Evolutionary conservation across 2,113 vertebrate species (phyloP).

Genomic region (Corythornis vintsioides): DNA sequence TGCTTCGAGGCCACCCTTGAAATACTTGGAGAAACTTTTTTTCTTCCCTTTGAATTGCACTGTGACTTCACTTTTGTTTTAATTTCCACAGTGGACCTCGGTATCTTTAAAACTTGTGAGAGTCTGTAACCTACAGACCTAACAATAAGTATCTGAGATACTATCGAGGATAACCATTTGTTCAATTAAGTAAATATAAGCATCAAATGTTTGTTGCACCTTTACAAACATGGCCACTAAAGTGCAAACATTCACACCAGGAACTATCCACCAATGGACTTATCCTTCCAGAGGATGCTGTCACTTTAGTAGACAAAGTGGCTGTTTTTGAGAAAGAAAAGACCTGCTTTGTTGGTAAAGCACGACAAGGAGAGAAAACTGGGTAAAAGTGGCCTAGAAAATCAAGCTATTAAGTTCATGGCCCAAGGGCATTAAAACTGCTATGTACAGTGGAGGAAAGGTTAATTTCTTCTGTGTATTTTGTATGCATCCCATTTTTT

Average conservation of each 20-base stretch:
- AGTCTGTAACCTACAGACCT: background rate
- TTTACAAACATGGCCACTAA: background rate
- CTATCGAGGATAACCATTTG: background rate
- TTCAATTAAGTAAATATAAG: background rate
- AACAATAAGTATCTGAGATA: background rate
- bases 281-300: background rate
- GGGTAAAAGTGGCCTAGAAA: conserved; percentile 11
- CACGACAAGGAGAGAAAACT: conserved; percentile 3
- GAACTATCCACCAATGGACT: background rate
- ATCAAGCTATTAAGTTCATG: background rate
- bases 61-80: background rate
- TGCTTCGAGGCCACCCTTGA: background rate
- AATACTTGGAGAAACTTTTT: background rate
- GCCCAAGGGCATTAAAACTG: background rate
- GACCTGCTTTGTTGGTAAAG: background rate
- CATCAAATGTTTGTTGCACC: background rate
- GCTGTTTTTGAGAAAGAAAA: background rate
- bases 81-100: background rate
- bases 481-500: background rate
- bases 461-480: conserved; percentile 2
- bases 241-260: background rate
- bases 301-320: background rate
- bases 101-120: background rate
- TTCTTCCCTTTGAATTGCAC: background rate
- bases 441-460: background rate